Evolutionary conservation across 2,113 vertebrate genomes (phyloP).

Genomic region (Epinephelus moara): DNA sequence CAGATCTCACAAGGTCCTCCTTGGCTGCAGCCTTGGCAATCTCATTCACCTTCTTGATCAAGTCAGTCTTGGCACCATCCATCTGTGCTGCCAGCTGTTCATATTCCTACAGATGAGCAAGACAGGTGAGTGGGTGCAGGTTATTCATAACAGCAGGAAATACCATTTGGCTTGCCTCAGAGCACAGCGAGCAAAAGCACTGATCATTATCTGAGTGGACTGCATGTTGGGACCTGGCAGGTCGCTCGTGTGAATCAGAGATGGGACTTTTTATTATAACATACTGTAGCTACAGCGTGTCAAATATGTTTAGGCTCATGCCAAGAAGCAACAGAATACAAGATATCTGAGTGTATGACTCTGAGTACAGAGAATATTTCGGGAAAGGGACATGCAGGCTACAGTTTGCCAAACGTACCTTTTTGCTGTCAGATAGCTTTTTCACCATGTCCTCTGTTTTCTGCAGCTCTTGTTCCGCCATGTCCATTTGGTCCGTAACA

Average conservation of each 20-base stretch:
- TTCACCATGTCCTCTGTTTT: conserved; percentile 82
- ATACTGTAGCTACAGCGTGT: neutral
- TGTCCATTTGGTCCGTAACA: conserved; percentile 80
- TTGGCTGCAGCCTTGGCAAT: conserved; percentile 85
- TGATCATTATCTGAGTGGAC: conserved; percentile 46
- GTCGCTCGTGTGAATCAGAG: neutral
- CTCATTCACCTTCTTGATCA: conserved; percentile 87
- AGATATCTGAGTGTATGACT: neutral
- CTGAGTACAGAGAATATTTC: neutral
- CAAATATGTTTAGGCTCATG: neutral
- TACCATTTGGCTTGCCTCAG: conserved; percentile 1
- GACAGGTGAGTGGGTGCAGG: conserved; percentile 8
- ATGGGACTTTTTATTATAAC: neutral
- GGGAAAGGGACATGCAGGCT: neutral
- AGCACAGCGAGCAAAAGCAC: conserved; percentile 15
- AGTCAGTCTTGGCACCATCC: conserved; percentile 89
- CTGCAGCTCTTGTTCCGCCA: conserved; percentile 85
- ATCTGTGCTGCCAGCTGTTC: conserved; percentile 88
- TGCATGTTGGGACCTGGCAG: conserved; percentile 46
- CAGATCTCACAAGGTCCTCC: conserved; percentile 86
- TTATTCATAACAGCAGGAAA: conserved; percentile 28
- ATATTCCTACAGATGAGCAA: conserved; percentile 86
- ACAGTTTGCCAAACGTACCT: conserved; percentile 77
- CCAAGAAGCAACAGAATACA: neutral
- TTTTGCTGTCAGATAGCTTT: conserved; percentile 87